Evolutionary conservation across 2,113 vertebrate species (phyloP), one percentile per base, ranked within the genome.

Genomic region (Lampris megalopsis): DNA sequence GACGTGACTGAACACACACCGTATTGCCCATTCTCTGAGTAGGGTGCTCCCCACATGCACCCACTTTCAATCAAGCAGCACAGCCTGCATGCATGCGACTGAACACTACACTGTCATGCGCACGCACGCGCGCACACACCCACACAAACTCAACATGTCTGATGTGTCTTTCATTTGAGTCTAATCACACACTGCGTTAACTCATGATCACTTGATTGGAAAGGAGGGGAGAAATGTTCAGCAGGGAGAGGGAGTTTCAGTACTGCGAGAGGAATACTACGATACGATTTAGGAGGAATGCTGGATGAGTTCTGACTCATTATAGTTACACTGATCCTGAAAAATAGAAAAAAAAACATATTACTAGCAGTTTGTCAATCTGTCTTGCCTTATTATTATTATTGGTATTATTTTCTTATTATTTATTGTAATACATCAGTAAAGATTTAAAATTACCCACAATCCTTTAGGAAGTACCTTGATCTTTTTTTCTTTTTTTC

Each of bases 1-100:
- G 24, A 91, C 76, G 69, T 88, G 89, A 80, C 75, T 68, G 45
- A 9, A 67, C 61, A 62, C 56, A 71, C 36, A 1, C 11, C 42
- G 6, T 24, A 53, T 45, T 45, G 4, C 43, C 43, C 43, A 45
- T 45, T 45, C 43, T 45, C 1, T 45, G 43, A 7, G 7, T 7
- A 45, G 43, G 81, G 62, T 38, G 2, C 7, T 58, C 59, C 74
- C 63, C n/a, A 2, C 2, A 2, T 1, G 69, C 63, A 8, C 57
- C 58, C 67, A 43, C 41, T 43, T 52, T 56, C 41, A 1, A 24
- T 47, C 60, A 63, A 35, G 6, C 4, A 13, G 2, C 10, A 42
- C 11, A 24, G 59, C 38, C 59, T 42, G 38, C 13, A 61, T 40
- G n/a, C 59, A 6, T 10, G 11, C 10, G 3, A 5, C 58, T 35